Percentiles rank a stretch among this genome's conserved stretches.
Conservation (phyloP, 1,140 invertebrate genomes). For the Hirudo medicinalis region DNA sequence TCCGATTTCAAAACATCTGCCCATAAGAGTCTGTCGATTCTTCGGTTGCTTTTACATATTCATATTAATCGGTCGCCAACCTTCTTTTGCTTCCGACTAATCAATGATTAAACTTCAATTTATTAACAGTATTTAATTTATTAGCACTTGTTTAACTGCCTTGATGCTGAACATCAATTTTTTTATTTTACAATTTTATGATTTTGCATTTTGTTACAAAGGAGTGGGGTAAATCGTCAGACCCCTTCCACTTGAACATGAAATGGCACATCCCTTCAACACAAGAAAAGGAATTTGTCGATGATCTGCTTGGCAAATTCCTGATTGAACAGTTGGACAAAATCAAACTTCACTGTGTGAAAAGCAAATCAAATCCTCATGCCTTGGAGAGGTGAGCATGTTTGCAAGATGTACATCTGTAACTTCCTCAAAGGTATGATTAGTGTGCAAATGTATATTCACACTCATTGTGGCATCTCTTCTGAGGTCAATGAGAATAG, state of each 20-base stretch:
- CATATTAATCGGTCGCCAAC: no score
- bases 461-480: no score
- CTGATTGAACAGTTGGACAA: slow-evolving; percentile 31
- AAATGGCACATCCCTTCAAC: slow-evolving; percentile 62
- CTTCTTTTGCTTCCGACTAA: no score
- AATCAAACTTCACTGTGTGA: slow-evolving; percentile 23
- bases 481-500: background rate
- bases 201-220: slow-evolving; percentile 30
- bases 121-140: no score
- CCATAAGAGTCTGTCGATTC: slow-evolving; percentile 47
- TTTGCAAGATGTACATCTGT: no score
- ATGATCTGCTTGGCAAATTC: slow-evolving; percentile 44
- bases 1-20: slow-evolving; percentile 56
- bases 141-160: no score
- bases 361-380: background rate
- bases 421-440: no score
- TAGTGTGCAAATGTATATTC: no score
- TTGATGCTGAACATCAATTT: slow-evolving; percentile 4
- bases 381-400: slow-evolving; percentile 1
- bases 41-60: no score
- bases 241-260: slow-evolving; percentile 53
- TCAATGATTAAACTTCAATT: no score
- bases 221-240: slow-evolving; percentile 65
- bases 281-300: slow-evolving; percentile 54
- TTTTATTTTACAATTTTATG: slow-evolving; percentile 18